These are phyloP conservation scores for Actinostola sp. DNA, from an alignment of 92 coral and sea anemone genomes.

Conservation along the genomic window DNA sequence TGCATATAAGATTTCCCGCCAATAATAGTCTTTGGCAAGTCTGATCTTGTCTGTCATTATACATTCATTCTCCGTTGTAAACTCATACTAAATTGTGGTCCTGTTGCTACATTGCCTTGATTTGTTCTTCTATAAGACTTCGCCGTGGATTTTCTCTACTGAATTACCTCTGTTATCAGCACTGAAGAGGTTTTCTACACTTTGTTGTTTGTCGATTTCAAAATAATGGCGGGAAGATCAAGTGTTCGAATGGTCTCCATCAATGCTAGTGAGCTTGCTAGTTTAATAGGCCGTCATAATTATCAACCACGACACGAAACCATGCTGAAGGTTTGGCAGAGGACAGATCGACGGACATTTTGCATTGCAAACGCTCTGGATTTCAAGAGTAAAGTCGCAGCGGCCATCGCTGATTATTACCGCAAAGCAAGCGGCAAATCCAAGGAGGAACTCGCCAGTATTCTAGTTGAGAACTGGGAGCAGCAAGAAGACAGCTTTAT, in stretches of 20 bases:
- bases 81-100: background rate
- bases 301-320: conserved; percentile 74
- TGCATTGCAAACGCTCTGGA: conserved; percentile 73
- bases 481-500: conserved; percentile 28
- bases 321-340: conserved; percentile 73
- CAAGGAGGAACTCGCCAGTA: conserved; percentile 6
- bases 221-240: conserved; percentile 58
- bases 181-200: conserved; percentile 4
- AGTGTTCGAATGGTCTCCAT: conserved; percentile 20
- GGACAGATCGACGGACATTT: conserved; percentile 77
- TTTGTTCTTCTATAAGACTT: background rate
- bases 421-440: conserved; percentile 12
- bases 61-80: too few relatives aligned
- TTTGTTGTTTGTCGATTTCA: background rate
- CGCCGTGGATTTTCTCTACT: background rate
- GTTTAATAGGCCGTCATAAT: conserved; percentile 76
- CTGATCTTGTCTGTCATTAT: conserved; percentile 1
- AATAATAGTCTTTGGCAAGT: background rate
- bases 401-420: conserved; percentile 37
- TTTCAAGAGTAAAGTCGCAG: conserved; percentile 47
- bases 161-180: background rate
- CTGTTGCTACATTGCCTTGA: background rate
- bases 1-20: conserved; percentile 11
- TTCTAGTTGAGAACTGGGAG: conserved; percentile 45
- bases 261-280: conserved; percentile 92